phyloP scores from a whole-genome alignment of 2,797 vertebrate species.

The Lophius americanus region DNA sequence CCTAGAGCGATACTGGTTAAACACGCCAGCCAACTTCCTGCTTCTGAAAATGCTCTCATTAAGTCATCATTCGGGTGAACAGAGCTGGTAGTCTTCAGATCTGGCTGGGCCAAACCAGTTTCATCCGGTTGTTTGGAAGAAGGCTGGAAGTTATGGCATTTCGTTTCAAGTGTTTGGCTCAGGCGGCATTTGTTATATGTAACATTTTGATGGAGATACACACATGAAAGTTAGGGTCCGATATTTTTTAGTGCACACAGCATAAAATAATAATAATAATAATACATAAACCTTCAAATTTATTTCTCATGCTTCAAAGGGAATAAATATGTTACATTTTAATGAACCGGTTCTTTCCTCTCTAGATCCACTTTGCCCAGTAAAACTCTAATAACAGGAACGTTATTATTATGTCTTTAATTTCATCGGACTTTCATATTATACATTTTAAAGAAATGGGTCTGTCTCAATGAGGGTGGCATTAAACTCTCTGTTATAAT shows the following conservation, averaged over 20 bases:
- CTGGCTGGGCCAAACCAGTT: no score
- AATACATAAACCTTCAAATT: constrained; percentile 5
- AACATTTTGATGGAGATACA: no score
- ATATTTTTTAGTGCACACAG: background rate
- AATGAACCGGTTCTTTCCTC: constrained; percentile 3
- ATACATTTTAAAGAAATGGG: background rate
- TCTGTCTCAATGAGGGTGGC: background rate
- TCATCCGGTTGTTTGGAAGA: no score
- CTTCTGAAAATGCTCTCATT: no score
- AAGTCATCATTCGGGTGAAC: no score
- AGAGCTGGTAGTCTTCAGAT: no score
- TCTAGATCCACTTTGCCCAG: background rate
- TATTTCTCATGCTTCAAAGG: background rate
- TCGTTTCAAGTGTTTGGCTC: no score
- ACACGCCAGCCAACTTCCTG: no score
- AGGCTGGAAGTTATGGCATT: no score
- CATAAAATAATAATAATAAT: background rate
- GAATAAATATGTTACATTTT: constrained; percentile 17
- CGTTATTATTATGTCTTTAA: background rate
- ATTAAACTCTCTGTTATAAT: background rate
- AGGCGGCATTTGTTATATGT: no score
- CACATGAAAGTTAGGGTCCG: no score
- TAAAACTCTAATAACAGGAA: constrained; percentile 3
- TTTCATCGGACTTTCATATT: background rate
- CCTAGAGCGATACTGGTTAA: no score